Evolutionary conservation across 2,797 vertebrate species (phyloP), one percentile per base, ranked within the genome.

Genomic region (Acrocephalus scirpaceus): DNA sequence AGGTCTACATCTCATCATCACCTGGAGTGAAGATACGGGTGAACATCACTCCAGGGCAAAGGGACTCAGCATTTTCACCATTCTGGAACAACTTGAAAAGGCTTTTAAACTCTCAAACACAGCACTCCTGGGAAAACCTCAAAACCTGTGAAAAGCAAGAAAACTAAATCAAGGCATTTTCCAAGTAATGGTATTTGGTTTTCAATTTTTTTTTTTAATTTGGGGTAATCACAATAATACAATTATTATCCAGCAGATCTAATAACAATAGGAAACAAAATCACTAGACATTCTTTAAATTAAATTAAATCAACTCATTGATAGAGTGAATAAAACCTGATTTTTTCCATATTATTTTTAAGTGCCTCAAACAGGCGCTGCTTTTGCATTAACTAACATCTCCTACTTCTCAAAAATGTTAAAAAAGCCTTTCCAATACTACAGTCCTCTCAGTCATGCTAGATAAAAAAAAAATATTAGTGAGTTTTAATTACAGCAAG

Each of bases 381-480:
- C 3, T 86, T 71, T 91, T 69, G 2, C 38, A 30, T 65, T 85
- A 85, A 62, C 11, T 69, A 72, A 44, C 8, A 73, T 4, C 12
- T 67, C 16, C 9, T 65, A 11, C 75, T 91, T 77, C 42, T 84
- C 21, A 40, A 11, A 88, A 73, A 73, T 57, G 6, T 5, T 87
- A 85, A 95, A 74, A 89, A 86, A 91, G 11, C 6, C 42, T 84
- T 92, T 88, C 38, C 23, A 60, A 60, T 16, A 53, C 66, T 86
- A 50, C 1, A 5, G 34, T 64, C 15, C 7, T 54, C 45, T 85
- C 16, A 50, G 34, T 64, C 50, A 4, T 48, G 10, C 29, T 56
- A 82, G 26, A 40, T 73, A 78, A 62, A 64, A 9, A 9, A 71
- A n/a, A 86, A 85, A 64, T 74, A 53, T 45, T 82, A 76, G 11